Evolutionary conservation across 1,140 invertebrate species (phyloP).

Genomic region (Metopolophium dirhodum): DNA sequence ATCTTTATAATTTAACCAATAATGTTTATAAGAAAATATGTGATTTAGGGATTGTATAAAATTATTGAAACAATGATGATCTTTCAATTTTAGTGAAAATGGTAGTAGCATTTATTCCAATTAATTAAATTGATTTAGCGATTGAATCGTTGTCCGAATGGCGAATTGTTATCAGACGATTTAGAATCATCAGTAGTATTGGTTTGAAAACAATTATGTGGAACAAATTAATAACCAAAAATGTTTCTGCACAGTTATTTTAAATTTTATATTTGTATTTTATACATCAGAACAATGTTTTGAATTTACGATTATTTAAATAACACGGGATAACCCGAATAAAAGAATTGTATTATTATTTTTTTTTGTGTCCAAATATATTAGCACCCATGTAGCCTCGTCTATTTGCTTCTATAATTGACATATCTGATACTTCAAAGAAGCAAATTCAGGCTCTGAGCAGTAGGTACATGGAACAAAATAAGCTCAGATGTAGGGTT

Average conservation of each 20-base stretch:
- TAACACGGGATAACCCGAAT: too few species aligned
- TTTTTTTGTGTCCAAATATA: too few species aligned
- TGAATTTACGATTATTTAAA: too few species aligned
- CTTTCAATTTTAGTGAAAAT: background rate
- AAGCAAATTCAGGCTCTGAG: too few species aligned
- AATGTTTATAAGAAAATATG: background rate
- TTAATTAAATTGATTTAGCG: background rate
- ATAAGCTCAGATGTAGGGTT: too few species aligned
- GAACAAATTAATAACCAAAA: background rate
- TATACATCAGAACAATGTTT: too few species aligned
- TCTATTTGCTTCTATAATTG: too few species aligned
- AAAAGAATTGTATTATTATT: too few species aligned
- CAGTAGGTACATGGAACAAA: too few species aligned
- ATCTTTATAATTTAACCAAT: background rate
- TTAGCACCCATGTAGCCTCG: too few species aligned
- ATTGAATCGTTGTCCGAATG: background rate
- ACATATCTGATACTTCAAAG: too few species aligned
- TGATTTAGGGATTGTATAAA: background rate
- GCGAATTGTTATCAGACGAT: background rate
- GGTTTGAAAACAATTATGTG: background rate
- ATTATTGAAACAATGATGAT: background rate
- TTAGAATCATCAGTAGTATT: background rate
- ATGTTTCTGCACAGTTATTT: background rate
- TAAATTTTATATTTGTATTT: too few species aligned
- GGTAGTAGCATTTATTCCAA: background rate